Base-by-base conservation (phyloP, 2,888 invertebrate genomes). In the Agonopterix arenella region DNA sequence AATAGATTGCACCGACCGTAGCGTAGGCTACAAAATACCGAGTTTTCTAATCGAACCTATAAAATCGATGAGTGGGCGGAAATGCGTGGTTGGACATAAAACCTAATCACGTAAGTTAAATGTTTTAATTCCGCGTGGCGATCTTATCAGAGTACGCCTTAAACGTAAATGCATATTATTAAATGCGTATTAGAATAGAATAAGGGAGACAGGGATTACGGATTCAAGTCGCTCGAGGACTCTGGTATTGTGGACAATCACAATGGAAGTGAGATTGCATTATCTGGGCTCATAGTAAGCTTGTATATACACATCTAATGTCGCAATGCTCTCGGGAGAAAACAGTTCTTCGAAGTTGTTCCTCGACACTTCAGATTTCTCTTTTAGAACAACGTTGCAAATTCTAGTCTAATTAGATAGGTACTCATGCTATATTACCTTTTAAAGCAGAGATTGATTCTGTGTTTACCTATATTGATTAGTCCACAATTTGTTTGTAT, bases 221-320 rank as follows among this genome's bases (percentile, higher is more conserved):
- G 66, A 68, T 68, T 60, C 66, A 68, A 64, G 60, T 62, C 61
- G 64, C 65, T 61, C 52, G 60, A 55, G 52, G 58, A 46, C 59
- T 56, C 60, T 57, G 59, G 65, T 58, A 71, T 76, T 75, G 74
- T 75, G 60, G 67, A 53, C 62, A 57, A 60, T 71, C 70, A 76
- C 75, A 76, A 74, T 75, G 65, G 68, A 64, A 68, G 66, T 68
- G 66, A 70, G 63, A 71, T 68, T 70, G 66, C 68, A 73, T 75
- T 76, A 70, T 62, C 62, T 68, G 60, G 56, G 67, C 71, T 44
- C 47, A 13, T 13, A 47, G 11, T 37, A 38, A 52, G 56, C 59
- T 52, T 50, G 44, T 43, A 1, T n/a, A 16, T 46, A 46, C 49
- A 10, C 5, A 55, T 57, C 51, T 40, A 48, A 49, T 61, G 57